These are phyloP conservation scores for Cyanoramphus novaezelandiae DNA, from an alignment of 2,113 vertebrate genomes.

Conservation along the genomic window DNA sequence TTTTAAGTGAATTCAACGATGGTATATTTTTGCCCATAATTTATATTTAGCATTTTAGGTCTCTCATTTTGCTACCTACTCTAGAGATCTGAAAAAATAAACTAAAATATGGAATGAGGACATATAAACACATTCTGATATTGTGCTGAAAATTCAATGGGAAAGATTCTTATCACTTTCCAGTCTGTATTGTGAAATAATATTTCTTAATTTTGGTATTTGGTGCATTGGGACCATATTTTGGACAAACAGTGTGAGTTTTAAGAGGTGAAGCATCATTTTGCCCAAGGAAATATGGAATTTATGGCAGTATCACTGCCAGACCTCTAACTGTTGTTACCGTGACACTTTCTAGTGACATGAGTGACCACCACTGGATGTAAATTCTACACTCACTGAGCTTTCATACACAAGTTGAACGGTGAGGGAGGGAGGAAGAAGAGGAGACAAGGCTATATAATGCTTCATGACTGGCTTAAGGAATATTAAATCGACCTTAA, in stretches of 20 bases:
- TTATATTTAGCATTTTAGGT: background rate
- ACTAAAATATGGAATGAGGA: background rate
- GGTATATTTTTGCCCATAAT: background rate
- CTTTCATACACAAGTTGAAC: background rate
- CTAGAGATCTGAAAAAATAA: background rate
- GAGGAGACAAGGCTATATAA: background rate
- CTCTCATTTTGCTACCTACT: background rate
- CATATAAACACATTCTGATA: background rate
- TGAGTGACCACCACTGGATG: background rate
- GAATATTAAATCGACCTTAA: conserved; percentile 13
- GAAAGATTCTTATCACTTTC: background rate
- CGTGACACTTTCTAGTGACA: background rate
- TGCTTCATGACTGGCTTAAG: conserved; percentile 12
- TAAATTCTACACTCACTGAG: background rate
- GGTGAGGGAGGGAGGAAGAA: background rate
- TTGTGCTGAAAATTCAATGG: background rate
- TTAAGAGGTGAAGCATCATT: background rate
- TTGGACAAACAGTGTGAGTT: background rate
- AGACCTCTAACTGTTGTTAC: background rate
- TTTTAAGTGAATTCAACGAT: background rate
- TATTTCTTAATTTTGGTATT: background rate
- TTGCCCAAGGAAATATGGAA: background rate
- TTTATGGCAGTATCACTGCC: background rate
- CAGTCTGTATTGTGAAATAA: background rate
- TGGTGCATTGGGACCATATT: background rate